Evolutionary conservation across 2,797 vertebrate species (phyloP), one percentile per base, ranked within the genome.

Genomic region (Anabacerthia variegaticeps): DNA sequence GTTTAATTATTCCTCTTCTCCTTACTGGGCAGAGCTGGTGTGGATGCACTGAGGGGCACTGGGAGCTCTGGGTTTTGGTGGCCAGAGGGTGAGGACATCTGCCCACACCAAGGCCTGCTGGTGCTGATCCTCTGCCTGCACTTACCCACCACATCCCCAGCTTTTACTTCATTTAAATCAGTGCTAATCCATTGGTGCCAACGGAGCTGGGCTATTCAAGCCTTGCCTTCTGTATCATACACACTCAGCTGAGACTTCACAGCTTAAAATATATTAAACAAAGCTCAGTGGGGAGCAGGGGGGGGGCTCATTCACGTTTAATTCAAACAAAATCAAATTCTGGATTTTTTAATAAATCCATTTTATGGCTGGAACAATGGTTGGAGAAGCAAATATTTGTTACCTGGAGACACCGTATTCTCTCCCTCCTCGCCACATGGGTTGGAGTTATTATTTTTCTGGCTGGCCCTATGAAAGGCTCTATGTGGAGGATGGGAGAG

Each of bases 201-300:
- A n/a, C 4, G 7, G 24, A 52, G 79, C 72, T 0, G 0, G 41
- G 85, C 61, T 68, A 2, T 23, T 30, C 56, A 51, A 78, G 67
- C 61, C 27, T 3, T 0, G n/a, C 86, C 63, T 67, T 44, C 73
- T 58, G 62, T 51, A 18, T 27, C 10, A 2, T 7, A 20, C 5
- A 4, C 59, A 0, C 81, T 54, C 79, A 43, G 59, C 69, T 67
- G 80, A 28, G 86, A 66, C 86, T 88, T 62, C 13, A 14, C 63
- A 90, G 82, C 85, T 91, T 65, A 82, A 80, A 82, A 92, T 91
- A 94, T 65, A 89, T 88, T 71, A 77, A 96, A 92, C 59, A 9
- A 21, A 14, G 12, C 90, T 80, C 92, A 19, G 88, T 32, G 94
- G 90, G 96, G 91, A 96, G 93, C 78, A 18, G 93, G 68, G 71